Base-by-base conservation (phyloP, 30 jellyfish, hydroid and myxozoan species). In the Chironex yamaguchii region DNA sequence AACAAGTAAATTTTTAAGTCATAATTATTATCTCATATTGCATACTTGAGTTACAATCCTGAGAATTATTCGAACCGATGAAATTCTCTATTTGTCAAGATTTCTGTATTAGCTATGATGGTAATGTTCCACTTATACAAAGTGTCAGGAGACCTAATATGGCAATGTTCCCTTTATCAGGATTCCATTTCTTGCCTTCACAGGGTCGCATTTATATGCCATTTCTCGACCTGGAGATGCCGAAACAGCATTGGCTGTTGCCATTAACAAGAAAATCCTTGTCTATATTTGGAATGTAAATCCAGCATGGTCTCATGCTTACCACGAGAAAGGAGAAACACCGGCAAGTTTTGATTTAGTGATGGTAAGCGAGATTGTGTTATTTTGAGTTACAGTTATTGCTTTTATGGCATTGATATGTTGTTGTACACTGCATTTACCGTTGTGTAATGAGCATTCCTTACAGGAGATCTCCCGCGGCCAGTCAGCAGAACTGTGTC, bases 301-400 rank as follows among this genome's bases (percentile, higher is more conserved):
- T 14, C 89, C 90, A 54, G 48, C 76, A 78, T 77, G 97, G 96
- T 64, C 96, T 2, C 83, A 80, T 21, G 11, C 4, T 29, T 85
- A 62, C 35, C 83, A 33, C 21, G 58, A 62, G 13, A 53, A 76
- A 3, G 77, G 78, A 33, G 96, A 88, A 28, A 32, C 85, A 2
- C 98, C 97, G 24, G 96, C 97, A 2, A 93, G 96, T 4, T 87
- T 88, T 54, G 96, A 86, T 48, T 49, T 81, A 28, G 98, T 78
- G 69, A 87, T 88, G 81, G 98, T 92, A 78, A 49, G 87, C 17
- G 25, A 1, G 74, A 21, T 31, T 34, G n/a, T n/a, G n/a, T n/a
- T n/a, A n/a, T n/a, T n/a, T n/a, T n/a, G n/a, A n/a, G n/a, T n/a
- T n/a, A n/a, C n/a, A n/a, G n/a, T n/a, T n/a, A n/a, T n/a, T n/a